A percentile compares a stretch with the other conserved stretches of the same genome.
Conservation (phyloP, 2,113 vertebrate genomes). For the Chauna torquata region DNA sequence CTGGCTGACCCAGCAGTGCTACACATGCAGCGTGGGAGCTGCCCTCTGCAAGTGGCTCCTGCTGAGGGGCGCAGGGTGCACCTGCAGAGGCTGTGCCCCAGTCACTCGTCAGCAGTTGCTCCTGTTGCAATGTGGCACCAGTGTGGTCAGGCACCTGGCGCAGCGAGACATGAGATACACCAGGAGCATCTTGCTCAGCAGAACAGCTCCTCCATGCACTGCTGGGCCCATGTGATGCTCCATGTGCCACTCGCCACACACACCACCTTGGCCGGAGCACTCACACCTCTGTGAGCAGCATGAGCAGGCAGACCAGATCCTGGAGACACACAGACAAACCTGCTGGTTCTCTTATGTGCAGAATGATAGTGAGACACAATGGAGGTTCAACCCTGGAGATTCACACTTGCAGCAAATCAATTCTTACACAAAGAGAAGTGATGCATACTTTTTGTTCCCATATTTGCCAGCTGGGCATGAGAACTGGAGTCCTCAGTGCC, state of each 20-base stretch:
- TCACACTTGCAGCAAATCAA: not conserved
- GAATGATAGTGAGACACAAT: not conserved
- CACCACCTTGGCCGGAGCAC: not conserved
- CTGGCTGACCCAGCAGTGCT: not conserved
- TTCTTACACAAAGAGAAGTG: not conserved
- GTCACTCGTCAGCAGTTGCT: not conserved
- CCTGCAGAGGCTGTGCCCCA: fast-evolving
- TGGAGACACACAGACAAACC: not conserved
- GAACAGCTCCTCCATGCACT: not conserved
- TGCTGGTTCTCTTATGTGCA: not conserved
- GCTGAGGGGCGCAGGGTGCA: fast-evolving
- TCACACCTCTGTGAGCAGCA: not conserved
- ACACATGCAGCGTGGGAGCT: not conserved
- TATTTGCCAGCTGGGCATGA: not conserved
- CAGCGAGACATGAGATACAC: fast-evolving
- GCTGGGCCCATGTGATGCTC: not conserved
- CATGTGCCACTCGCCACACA: fast-evolving
- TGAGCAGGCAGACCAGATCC: not conserved
- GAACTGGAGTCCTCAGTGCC: not conserved
- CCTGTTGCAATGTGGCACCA: not conserved
- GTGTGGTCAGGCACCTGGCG: not conserved
- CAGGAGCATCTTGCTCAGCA: not conserved
- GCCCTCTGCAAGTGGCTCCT: not conserved
- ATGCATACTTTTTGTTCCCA: fast-evolving
- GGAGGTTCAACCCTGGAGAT: not conserved